A percentile compares a stretch with the other conserved stretches of the same genome.
These are phyloP conservation scores for Globodera rostochiensis DNA, from an alignment of 1,140 invertebrate genomes.

Conservation along the genomic window DNA sequence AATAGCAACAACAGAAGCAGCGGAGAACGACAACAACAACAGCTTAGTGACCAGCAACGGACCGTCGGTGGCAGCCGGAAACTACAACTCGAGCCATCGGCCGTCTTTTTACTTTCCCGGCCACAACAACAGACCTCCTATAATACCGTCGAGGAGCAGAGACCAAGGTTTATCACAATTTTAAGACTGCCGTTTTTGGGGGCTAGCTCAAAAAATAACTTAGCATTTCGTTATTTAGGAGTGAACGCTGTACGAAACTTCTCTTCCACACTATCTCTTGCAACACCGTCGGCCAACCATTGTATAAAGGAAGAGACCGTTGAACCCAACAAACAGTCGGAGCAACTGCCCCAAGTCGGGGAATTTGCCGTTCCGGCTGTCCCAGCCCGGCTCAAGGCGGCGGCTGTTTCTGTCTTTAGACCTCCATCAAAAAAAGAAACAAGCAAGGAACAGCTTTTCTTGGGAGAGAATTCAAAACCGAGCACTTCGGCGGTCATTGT, in stretches of 20 bases:
- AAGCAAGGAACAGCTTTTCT: neutral
- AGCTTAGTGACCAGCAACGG: neutral
- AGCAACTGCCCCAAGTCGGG: neutral
- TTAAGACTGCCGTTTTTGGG: too few relatives aligned
- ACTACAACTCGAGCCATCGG: neutral
- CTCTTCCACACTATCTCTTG: neutral
- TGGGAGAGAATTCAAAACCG: neutral
- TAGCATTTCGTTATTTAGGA: neutral
- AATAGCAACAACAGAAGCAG: neutral
- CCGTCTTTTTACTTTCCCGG: neutral
- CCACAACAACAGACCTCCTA: neutral
- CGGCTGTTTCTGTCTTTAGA: neutral
- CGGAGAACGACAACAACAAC: neutral
- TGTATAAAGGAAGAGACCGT: neutral
- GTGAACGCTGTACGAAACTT: neutral
- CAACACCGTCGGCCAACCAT: neutral
- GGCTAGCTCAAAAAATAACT: too few relatives aligned
- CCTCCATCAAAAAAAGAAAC: neutral
- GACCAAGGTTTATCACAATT: neutral
- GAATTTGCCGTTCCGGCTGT: conserved; percentile 9
- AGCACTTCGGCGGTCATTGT: neutral
- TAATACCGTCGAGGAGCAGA: neutral
- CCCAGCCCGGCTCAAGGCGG: neutral
- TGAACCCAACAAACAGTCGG: conserved; percentile 4
- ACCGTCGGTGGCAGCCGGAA: neutral